These are phyloP conservation scores for Lordiphosa collinella DNA, from an alignment of 1,140 invertebrate genomes.

Conservation along the genomic window DNA sequence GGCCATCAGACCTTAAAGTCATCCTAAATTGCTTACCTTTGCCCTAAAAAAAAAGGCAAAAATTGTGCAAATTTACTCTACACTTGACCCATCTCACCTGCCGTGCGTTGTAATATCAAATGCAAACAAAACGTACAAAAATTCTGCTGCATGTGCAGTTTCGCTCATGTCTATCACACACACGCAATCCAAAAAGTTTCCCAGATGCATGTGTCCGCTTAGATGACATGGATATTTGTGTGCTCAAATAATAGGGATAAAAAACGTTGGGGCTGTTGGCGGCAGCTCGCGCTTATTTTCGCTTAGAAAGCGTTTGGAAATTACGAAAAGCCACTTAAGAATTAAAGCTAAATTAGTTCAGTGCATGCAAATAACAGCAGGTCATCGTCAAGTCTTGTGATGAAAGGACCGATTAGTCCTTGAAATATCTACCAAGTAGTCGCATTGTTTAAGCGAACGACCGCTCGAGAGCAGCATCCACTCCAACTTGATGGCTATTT, in stretches of 20 bases:
- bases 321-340: no score
- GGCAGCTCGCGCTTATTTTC: conserved; percentile 20
- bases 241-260: background rate
- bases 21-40: background rate
- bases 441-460: no score
- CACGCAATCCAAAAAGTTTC: conserved; percentile 15
- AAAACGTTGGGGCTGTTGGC: conserved; percentile 1
- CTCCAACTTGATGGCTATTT: no score
- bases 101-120: conserved; percentile 31
- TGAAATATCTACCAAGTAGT: no score
- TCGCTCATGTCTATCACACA: conserved; percentile 9
- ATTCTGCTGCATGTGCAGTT: conserved; percentile 32
- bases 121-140: conserved; percentile 50
- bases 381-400: no score
- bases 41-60: background rate
- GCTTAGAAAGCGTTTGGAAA: background rate
- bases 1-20: conserved; percentile 1
- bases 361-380: no score
- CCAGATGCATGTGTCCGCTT: conserved; percentile 17
- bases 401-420: no score
- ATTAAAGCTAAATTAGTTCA: no score
- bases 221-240: conserved; percentile 31
- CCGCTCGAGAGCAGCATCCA: no score
- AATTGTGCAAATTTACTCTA: background rate
- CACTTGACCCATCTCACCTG: background rate